Conservation (phyloP, 2,113 vertebrate species). For the Excalfactoria chinensis region DNA sequence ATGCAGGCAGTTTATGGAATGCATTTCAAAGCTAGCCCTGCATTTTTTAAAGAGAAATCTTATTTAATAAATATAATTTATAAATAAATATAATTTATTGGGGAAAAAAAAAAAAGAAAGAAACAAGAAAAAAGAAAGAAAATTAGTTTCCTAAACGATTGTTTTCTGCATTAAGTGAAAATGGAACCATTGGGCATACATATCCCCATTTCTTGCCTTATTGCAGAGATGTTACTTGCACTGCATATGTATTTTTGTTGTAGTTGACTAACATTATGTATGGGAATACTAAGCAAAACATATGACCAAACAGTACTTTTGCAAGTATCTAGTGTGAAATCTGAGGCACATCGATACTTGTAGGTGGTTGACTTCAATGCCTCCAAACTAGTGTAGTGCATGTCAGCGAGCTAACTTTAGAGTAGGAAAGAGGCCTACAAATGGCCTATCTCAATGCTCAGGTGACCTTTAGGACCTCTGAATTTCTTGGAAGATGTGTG, state of each 20-base stretch:
- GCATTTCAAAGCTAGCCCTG: not conserved
- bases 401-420: not conserved
- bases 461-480: not conserved
- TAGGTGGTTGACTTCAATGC: not conserved
- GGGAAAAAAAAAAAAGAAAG: too few relatives aligned
- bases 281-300: not conserved
- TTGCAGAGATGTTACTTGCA: not conserved
- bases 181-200: not conserved
- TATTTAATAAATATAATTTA: not conserved
- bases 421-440: not conserved
- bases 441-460: not conserved
- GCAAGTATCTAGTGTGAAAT: conserved; percentile 23
- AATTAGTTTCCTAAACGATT: not conserved
- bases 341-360: not conserved
- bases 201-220: not conserved
- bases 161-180: not conserved
- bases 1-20: not conserved
- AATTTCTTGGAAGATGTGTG: not conserved
- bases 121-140: too few relatives aligned
- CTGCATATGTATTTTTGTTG: not conserved
- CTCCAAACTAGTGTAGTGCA: not conserved
- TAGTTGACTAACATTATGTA: not conserved
- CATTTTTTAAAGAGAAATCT: not conserved
- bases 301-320: not conserved
- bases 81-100: too few relatives aligned